phyloP scores from a whole-genome alignment of 2,888 invertebrate genomes.

The Erebia epiphron region DNA sequence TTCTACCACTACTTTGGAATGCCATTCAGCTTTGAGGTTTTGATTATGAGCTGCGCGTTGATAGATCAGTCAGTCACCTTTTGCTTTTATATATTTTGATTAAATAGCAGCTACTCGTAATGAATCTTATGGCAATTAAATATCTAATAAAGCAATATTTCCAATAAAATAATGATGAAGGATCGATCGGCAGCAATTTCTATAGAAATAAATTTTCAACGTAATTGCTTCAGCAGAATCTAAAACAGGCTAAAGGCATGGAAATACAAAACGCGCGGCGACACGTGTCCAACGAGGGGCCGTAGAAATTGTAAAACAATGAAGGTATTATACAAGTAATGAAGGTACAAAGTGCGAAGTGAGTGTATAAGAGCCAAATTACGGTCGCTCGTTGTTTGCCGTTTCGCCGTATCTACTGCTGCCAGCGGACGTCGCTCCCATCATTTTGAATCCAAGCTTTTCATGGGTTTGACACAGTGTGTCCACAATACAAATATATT shows the following conservation, averaged over 20 bases:
- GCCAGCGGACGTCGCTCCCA: not conserved
- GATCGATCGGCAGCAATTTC: not conserved
- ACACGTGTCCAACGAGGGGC: not conserved
- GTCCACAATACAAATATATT: too few relatives aligned
- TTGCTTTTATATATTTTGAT: too few relatives aligned
- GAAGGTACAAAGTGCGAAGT: too few relatives aligned
- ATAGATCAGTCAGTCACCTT: too few relatives aligned
- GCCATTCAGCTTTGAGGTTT: too few relatives aligned
- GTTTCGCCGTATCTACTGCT: not conserved
- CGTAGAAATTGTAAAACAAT: not conserved
- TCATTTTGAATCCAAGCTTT: not conserved
- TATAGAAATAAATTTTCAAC: conserved; percentile 16
- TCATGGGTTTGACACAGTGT: not conserved
- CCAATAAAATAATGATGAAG: not conserved
- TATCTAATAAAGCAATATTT: not conserved
- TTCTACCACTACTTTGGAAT: too few relatives aligned
- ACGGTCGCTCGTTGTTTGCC: too few relatives aligned
- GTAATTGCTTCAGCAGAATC: conserved; percentile 28
- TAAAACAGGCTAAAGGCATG: conserved; percentile 25
- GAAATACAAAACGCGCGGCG: not conserved
- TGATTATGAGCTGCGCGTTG: too few relatives aligned
- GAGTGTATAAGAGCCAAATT: too few relatives aligned
- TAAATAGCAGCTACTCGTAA: too few relatives aligned
- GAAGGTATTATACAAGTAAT: too few relatives aligned
- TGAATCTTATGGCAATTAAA: not conserved